Conservation (phyloP, 2,888 invertebrate species). For the Hydraecia micacea region DNA sequence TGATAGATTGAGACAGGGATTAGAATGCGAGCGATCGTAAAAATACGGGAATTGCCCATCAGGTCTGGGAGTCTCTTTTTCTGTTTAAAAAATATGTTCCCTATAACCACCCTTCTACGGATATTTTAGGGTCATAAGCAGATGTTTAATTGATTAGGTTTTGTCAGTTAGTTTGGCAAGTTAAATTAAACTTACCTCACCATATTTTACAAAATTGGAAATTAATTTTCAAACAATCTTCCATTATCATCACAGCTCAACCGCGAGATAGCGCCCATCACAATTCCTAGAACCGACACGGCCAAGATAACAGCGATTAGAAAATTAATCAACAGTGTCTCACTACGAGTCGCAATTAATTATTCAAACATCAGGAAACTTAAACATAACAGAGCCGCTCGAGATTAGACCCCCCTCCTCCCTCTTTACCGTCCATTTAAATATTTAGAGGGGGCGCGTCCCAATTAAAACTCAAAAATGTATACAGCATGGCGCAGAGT, state of each 20-base stretch:
- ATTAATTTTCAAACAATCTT: neutral
- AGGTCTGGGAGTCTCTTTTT: neutral
- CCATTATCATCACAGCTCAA: neutral
- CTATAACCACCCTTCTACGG: neutral
- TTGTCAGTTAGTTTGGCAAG: neutral
- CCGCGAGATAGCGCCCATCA: neutral
- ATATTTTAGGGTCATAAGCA: neutral
- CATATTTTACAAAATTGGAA: neutral
- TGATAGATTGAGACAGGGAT: neutral
- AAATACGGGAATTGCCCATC: neutral
- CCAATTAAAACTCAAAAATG: conserved; percentile 58
- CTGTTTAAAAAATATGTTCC: neutral
- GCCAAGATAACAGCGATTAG: conserved; percentile 16
- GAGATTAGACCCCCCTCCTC: conserved; percentile 33
- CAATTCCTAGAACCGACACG: conserved; percentile 10
- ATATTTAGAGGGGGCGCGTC: conserved; percentile 53
- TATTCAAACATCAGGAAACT: conserved; percentile 59
- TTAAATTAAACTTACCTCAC: neutral
- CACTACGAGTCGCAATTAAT: conserved; percentile 45
- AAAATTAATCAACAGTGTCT: conserved; percentile 51
- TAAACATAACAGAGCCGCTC: conserved; percentile 48
- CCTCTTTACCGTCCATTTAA: conserved; percentile 47
- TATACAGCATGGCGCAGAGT: conserved; percentile 10
- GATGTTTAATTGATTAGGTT: neutral
- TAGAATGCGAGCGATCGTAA: neutral